Evolutionary conservation across 1,140 invertebrate species (phyloP), one percentile per base, ranked within the genome.

Genomic region (Ips typographus): DNA sequence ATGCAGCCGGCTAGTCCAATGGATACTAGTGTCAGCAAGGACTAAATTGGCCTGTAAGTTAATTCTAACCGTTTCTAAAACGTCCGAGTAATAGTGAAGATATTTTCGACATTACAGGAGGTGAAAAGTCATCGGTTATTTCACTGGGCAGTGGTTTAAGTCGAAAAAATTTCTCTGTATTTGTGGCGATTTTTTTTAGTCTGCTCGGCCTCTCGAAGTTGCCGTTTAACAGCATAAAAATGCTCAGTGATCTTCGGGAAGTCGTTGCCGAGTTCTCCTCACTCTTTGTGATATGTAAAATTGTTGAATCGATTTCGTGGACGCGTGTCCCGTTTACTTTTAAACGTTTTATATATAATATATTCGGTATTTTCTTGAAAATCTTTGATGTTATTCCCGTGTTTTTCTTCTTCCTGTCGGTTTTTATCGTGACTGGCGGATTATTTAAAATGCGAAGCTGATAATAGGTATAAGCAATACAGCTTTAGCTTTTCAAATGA

Each of bases 1-100:
- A 47, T 56, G 4, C 87, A 88, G 77, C 87, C 87, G 59, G 86
- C 86, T 74, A 88, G 86, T 82, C 87, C 87, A 52, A 88, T 88
- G 87, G 87, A 88, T 80, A 88, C 86, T 43, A 86, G 86, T 51
- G 68, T 76, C 36, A 76, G 71, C 49, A 80, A 80, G 68, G 79
- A 80, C 68, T 80, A 75, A 78, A 58, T 63, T 49, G 22, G 22
- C 22, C 22, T 22, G 22, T 22, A 22, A 22, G 22, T 22, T 22
- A 22, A 22, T 22, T 22, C 22, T 22, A 22, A 22, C 22, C 22
- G 22, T 22, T 22, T 22, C 22, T 22, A 22, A 22, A 22, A 22
- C 22, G 22, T 22, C 22, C 22, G 22, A 22, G 22, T 22, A 22
- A 22, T 22, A 22, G 22, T 22, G 22, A 22, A 22, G 22, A 22